Evolutionary conservation across 2,888 invertebrate genomes (phyloP), one percentile per base, ranked within the genome.

Genomic region (Drosophila algonquin): DNA sequence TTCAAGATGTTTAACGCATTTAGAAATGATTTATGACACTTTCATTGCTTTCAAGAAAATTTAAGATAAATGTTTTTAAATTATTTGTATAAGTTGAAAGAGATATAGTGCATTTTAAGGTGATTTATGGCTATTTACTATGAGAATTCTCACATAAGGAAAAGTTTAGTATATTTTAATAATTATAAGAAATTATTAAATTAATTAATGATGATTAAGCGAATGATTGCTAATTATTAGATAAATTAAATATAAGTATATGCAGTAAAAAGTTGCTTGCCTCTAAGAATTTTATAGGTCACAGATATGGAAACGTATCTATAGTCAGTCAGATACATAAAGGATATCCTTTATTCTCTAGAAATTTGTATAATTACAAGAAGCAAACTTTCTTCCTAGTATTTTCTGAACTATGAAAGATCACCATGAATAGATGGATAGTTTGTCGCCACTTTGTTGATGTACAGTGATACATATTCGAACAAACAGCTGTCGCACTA

Each of bases 401-500:
- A 35, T 1, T 14, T 6, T 2, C 40, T 7, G 1, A 40, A 40
- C 14, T n/a, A 40, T 3, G n/a, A 6, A 14, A 14, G n/a, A 40
- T 40, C 14, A 14, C 40, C 14, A 6, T 40, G 6, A 40, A 40
- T 40, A 40, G 40, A 14, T 40, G 7, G 14, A 14, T 40, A n/a
- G 14, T 40, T 40, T 40, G 7, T 40, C 2, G 14, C 40, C 40
- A 40, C 40, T 40, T 40, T 40, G 40, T 40, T 40, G 40, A 12
- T 30, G 32, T 21, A 35, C 2, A 48, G 1, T 35, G 32, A 30
- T 35, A 18, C 40, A 9, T 44, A 50, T 35, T 40, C 7, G 40
- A n/a, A 12, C 30, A 24, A 48, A 57, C 69, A 69, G 65, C 67
- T 57, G 70, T 18, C 70, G 14, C 60, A 70, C 58, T 70, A 58